Percentiles rank a stretch among this genome's conserved stretches.
phyloP scores from a whole-genome alignment of 2,888 invertebrate genomes.

The Periphyllus acericola region DNA sequence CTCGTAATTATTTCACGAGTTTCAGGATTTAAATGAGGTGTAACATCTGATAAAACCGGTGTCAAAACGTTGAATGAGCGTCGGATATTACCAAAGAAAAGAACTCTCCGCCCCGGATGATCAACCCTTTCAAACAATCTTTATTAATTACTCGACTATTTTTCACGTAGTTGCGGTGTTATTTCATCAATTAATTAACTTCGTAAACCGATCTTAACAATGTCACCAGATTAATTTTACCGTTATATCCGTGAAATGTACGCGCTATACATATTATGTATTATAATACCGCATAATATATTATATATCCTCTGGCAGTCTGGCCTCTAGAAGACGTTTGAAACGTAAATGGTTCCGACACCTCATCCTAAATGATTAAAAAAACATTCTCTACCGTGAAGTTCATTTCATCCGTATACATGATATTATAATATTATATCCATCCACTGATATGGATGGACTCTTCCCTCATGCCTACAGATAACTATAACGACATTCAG shows the following conservation, averaged over 20 bases:
- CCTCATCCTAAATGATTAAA: no score
- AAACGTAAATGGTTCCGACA: no score
- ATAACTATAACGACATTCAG: no score
- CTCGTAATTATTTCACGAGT: neutral
- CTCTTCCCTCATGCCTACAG: no score
- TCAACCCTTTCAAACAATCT: neutral
- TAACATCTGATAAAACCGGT: neutral
- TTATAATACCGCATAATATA: no score
- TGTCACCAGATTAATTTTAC: neutral
- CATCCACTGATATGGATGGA: no score
- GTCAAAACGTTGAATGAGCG: neutral
- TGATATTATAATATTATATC: no score
- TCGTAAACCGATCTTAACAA: neutral
- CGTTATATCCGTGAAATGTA: neutral
- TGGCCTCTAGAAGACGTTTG: no score
- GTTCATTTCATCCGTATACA: no score
- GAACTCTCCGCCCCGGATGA: neutral
- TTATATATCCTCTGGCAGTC: no score
- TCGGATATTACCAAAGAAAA: neutral
- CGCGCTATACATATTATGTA: neutral
- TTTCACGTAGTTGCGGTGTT: neutral
- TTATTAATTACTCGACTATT: constrained; percentile 5
- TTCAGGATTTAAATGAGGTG: neutral
- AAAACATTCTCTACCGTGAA: no score
- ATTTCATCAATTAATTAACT: constrained; percentile 7